phyloP scores from a whole-genome alignment of 1,140 invertebrate genomes.

The Eciton burchellii region DNA sequence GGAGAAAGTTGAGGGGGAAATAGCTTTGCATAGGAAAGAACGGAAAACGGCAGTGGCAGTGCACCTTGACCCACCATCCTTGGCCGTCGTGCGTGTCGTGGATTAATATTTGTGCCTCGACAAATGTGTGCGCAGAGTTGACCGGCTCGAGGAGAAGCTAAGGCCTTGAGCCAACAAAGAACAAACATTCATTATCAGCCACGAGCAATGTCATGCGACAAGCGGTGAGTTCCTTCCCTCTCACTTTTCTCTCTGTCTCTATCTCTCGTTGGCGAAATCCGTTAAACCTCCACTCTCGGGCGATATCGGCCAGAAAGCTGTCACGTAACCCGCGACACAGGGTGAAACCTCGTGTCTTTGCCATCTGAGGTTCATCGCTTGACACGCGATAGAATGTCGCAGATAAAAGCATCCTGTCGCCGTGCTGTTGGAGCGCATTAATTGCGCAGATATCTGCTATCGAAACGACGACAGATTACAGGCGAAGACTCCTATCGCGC shows the following conservation, averaged over 20 bases:
- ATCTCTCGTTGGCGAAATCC: conserved; percentile 6
- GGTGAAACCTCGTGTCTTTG: not conserved
- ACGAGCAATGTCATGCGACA: conserved; percentile 76
- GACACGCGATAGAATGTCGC: not conserved
- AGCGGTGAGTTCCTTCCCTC: conserved; percentile 59
- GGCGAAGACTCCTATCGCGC: not conserved
- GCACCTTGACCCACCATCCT: conserved; percentile 40
- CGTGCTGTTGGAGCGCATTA: not conserved
- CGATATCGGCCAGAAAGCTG: not conserved
- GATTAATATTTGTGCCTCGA: conserved; percentile 47
- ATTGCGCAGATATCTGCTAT: not conserved
- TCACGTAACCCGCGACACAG: not conserved
- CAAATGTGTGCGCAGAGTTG: conserved; percentile 18
- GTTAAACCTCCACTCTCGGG: not conserved
- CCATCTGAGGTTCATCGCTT: not conserved
- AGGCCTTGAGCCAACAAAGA: conserved; percentile 76
- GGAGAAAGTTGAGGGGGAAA: not conserved
- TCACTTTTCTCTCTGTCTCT: conserved; percentile 64
- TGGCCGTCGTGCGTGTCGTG: conserved; percentile 13
- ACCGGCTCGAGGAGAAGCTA: conserved; percentile 27
- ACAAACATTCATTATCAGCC: conserved; percentile 77
- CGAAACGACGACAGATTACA: not conserved
- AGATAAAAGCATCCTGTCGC: not conserved
- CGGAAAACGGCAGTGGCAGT: conserved; percentile 1
- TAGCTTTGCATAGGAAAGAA: conserved; percentile 14